Evolutionary conservation across 2,113 vertebrate species (phyloP), one percentile per base, ranked within the genome.

Genomic region (Euleptes europaea): DNA sequence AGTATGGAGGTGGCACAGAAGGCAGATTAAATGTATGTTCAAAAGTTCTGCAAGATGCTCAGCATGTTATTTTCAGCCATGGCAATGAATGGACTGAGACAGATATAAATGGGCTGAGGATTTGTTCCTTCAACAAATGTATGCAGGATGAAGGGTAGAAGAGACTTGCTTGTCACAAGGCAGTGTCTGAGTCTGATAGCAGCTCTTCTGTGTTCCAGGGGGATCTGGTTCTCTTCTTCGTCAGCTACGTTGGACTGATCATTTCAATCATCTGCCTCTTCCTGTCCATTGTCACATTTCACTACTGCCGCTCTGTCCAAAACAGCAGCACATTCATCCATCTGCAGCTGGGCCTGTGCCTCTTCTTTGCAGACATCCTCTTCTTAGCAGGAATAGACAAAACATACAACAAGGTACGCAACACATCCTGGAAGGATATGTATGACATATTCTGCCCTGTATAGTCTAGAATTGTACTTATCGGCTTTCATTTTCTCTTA

Each of bases 301-400:
- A 79, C 49, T 31, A 90, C 69, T 95, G 91, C 72, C 82, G 35
- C 4, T 47, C 90, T 60, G 76, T 90, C 38, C 77, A 77, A 11
- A 89, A 90, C 63, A 89, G 83, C 81, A 92, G 88, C 86, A 94
- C 92, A n/a, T 87, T 88, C 8, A 84, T 93, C 79, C 90, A 91
- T 69, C 80, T 90, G 3, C 89, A 93, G 74, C 84, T 95, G 60
- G 88, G 88, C 12, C 7, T 92, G 4, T 94, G 91, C 82, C 93
- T 94, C 40, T 92, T 94, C 77, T 54, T 93, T 79, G 91, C 88
- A 28, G 88, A 94, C 21, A 73, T 94, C 17, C 79, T 93, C 26
- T 91, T 92, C 28, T 49, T 95, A 54, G 33, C 86, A 21, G 93
- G 82, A 70, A 65, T 70, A 80, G 81, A 76, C 31, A 90, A 71